Evolutionary conservation across 2,797 vertebrate genomes (phyloP).

Genomic region (Glyptemys insculpta): DNA sequence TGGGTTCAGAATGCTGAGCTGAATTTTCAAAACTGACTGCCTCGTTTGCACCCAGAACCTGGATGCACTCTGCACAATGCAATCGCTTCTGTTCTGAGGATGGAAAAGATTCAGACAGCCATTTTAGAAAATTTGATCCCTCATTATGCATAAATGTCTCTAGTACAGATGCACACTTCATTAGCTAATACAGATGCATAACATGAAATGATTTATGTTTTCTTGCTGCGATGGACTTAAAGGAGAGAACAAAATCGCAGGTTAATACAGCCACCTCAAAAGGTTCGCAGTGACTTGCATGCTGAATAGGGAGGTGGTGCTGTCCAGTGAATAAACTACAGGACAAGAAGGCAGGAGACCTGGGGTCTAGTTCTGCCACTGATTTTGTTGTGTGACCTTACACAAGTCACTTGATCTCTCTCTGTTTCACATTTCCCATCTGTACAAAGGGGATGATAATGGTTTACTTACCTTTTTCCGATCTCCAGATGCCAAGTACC

Average conservation of each 20-base stretch:
- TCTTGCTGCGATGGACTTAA: neutral
- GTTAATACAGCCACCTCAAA: neutral
- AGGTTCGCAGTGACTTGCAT: neutral
- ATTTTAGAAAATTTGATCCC: neutral
- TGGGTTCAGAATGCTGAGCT: neutral
- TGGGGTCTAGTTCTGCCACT: neutral
- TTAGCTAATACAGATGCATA: neutral
- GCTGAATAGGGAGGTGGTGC: neutral
- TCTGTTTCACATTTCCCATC: neutral
- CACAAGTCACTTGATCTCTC: neutral
- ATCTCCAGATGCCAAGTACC: neutral
- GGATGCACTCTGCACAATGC: neutral
- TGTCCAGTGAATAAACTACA: neutral
- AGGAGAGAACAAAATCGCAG: neutral
- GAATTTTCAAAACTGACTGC: neutral
- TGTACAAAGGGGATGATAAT: rapidly evolving
- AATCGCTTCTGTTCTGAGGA: rapidly evolving
- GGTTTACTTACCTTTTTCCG: neutral
- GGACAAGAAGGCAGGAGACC: neutral
- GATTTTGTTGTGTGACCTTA: neutral
- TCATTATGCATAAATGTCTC: neutral
- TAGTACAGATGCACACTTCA: neutral
- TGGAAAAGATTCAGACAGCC: neutral
- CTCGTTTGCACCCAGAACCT: neutral
- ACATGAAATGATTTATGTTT: neutral